Evolutionary conservation across 1,140 invertebrate genomes (phyloP).

Genomic region (Drosophila equinoxialis): DNA sequence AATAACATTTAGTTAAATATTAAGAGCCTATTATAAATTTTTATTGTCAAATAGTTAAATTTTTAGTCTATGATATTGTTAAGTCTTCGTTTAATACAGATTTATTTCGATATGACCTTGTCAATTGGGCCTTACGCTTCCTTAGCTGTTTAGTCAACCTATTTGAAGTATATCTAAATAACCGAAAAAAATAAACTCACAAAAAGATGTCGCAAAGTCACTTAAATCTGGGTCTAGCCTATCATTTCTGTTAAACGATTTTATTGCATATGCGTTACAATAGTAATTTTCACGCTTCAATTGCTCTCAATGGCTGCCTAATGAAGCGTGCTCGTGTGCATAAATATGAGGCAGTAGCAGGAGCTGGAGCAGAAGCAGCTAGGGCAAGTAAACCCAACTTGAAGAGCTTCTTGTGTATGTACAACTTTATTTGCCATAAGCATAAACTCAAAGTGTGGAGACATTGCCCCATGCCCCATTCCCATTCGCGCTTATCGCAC

Average conservation of each 20-base stretch:
- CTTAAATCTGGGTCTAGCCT: slow-evolving; percentile 11
- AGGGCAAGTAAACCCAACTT: slow-evolving; percentile 2
- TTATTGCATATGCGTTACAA: slow-evolving; percentile 78
- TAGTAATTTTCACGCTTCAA: slow-evolving; percentile 77
- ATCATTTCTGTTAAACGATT: slow-evolving; percentile 62
- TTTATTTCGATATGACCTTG: background rate
- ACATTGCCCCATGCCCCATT: slow-evolving; percentile 55
- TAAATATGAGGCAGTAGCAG: slow-evolving; percentile 52
- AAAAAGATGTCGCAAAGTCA: slow-evolving; percentile 9
- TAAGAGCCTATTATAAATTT: too few relatives aligned
- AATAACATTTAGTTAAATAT: too few relatives aligned
- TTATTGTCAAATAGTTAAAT: too few relatives aligned
- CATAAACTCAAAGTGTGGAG: slow-evolving; percentile 25
- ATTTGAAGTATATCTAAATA: slow-evolving; percentile 5
- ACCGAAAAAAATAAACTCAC: background rate
- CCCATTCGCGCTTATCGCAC: slow-evolving; percentile 66
- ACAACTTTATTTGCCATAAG: slow-evolving; percentile 61
- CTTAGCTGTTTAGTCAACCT: background rate
- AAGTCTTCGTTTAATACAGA: background rate
- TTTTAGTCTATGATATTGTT: background rate
- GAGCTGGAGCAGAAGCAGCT: background rate
- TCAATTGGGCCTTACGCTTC: background rate
- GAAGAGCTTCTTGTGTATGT: slow-evolving; percentile 13
- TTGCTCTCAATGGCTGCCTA: slow-evolving; percentile 71
- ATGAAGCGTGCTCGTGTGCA: slow-evolving; percentile 72